phyloP scores from a whole-genome alignment of 1,140 invertebrate genomes.

The Ostrea denselamellosa region DNA sequence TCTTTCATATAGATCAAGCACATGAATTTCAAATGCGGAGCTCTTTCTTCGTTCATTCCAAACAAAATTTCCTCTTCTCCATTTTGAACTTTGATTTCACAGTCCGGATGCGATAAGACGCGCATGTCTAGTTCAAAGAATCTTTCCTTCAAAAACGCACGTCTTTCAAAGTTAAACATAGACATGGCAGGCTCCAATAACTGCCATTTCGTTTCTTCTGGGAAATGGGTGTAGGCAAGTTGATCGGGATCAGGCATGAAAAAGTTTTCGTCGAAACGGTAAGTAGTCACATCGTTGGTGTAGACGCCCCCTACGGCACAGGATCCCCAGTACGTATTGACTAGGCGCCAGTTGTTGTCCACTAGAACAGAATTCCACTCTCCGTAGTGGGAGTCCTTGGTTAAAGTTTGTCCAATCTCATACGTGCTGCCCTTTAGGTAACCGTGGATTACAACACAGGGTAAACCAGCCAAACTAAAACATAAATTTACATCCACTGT shows the following conservation, averaged over 20 bases:
- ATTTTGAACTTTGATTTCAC: slow-evolving; percentile 61
- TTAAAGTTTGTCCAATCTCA: slow-evolving; percentile 67
- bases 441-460: slow-evolving; percentile 71
- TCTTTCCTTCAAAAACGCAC: slow-evolving; percentile 69
- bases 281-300: slow-evolving; percentile 49
- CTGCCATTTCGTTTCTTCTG: slow-evolving; percentile 75
- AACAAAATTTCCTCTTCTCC: slow-evolving; percentile 69
- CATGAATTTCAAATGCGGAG: slow-evolving; percentile 60
- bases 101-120: slow-evolving; percentile 62
- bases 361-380: slow-evolving; percentile 74
- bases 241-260: slow-evolving; percentile 82
- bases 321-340: slow-evolving; percentile 72
- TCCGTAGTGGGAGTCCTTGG: slow-evolving; percentile 64
- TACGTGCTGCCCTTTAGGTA: slow-evolving; percentile 72
- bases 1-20: slow-evolving; percentile 62
- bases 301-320: slow-evolving; percentile 63
- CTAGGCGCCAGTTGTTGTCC: slow-evolving; percentile 67
- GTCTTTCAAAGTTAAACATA: slow-evolving; percentile 65
- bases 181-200: slow-evolving; percentile 61
- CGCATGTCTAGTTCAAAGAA: slow-evolving; percentile 71
- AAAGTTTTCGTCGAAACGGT: slow-evolving; percentile 76
- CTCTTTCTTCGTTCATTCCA: slow-evolving; percentile 60
- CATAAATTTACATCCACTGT: neutral
- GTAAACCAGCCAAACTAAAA: slow-evolving; percentile 65
- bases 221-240: slow-evolving; percentile 81